Evolutionary conservation across 2,113 vertebrate species (phyloP).

Genomic region (Tenrec ecaudatus): DNA sequence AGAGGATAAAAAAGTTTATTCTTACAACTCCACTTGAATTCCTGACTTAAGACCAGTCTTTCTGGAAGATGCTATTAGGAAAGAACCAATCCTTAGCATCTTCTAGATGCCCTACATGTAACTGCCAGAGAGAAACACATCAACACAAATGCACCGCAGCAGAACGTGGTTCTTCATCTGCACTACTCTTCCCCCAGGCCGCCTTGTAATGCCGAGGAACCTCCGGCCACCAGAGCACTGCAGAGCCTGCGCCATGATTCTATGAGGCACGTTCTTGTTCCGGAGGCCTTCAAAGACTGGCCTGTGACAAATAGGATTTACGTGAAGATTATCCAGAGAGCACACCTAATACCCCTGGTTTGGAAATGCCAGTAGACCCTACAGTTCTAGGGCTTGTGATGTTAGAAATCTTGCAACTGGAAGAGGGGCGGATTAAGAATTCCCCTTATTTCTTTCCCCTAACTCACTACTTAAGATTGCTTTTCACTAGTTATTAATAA

Average conservation of each 20-base stretch:
- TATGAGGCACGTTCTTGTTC: background rate
- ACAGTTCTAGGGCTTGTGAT: background rate
- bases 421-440: too few relatives aligned
- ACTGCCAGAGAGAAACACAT: background rate
- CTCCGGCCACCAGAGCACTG: background rate
- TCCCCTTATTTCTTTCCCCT: background rate
- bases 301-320: background rate
- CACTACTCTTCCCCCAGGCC: background rate
- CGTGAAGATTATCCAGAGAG: background rate
- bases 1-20: slow-evolving; percentile 52
- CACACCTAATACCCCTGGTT: background rate
- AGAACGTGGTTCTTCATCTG: background rate
- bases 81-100: background rate
- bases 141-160: background rate
- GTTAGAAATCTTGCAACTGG: background rate
- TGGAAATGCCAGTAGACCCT: background rate
- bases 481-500: slow-evolving; percentile 7
- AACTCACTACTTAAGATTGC: background rate
- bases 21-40: slow-evolving; percentile 54
- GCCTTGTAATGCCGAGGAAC: slow-evolving; percentile 4
- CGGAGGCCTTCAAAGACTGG: background rate
- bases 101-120: background rate
- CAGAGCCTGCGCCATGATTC: background rate
- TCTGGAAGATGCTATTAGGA: slow-evolving; percentile 41
- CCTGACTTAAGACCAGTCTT: slow-evolving; percentile 40